Evolutionary conservation across 2,888 invertebrate species (phyloP).

Genomic region (Sinodicranocentrus sp.): DNA sequence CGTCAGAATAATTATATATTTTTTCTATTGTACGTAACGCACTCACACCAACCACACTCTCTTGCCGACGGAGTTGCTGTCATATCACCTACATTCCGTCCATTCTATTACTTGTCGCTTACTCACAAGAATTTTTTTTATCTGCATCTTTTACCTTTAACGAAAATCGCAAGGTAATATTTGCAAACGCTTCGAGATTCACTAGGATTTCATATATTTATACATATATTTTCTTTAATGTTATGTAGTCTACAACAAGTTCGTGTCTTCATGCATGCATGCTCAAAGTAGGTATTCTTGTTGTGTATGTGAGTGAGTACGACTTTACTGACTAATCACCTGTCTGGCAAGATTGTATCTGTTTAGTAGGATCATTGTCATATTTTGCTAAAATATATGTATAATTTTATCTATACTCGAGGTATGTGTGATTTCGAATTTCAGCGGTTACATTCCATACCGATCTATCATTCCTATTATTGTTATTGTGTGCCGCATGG

Average conservation of each 20-base stretch:
- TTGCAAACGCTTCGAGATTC: background rate
- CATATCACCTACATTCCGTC: too few relatives aligned
- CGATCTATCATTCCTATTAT: constrained; percentile 11
- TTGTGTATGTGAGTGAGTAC: background rate
- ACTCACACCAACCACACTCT: too few relatives aligned
- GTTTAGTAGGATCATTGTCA: constrained; percentile 25
- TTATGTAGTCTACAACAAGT: too few relatives aligned
- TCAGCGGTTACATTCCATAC: constrained; percentile 28
- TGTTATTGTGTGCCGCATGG: constrained; percentile 2
- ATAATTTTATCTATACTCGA: constrained; percentile 6
- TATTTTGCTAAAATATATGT: constrained; percentile 24
- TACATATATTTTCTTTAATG: background rate
- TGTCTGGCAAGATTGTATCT: constrained; percentile 49
- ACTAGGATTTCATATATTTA: background rate
- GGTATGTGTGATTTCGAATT: background rate
- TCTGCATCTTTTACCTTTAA: too few relatives aligned
- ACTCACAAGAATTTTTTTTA: too few relatives aligned
- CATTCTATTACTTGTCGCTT: too few relatives aligned
- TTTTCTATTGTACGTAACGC: constrained; percentile 16
- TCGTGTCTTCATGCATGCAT: background rate
- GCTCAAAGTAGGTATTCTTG: background rate
- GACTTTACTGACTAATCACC: constrained; percentile 55
- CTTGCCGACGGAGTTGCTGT: too few relatives aligned
- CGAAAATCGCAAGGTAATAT: constrained; percentile 10
- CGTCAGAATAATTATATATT: constrained; percentile 52